phyloP scores from a whole-genome alignment of 2,113 vertebrate genomes.

The Petrocephalus zakoni region DNA sequence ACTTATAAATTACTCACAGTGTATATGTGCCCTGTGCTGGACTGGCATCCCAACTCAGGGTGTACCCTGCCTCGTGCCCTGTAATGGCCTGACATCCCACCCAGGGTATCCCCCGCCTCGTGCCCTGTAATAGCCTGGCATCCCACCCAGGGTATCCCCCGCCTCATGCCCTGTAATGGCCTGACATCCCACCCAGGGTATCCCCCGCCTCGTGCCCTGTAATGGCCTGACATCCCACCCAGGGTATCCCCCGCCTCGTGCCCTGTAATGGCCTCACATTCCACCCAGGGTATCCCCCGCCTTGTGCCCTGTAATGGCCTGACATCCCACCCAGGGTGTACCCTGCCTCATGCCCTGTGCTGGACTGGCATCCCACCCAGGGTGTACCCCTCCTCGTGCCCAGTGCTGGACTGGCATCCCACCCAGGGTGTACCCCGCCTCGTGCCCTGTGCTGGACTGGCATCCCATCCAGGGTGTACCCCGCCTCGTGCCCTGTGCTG shows the following conservation, averaged over 20 bases:
- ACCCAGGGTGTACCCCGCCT: not conserved
- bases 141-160: not conserved
- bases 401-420: not conserved
- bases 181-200: not conserved
- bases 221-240: not conserved
- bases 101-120: not conserved
- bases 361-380: not conserved
- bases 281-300: not conserved
- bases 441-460: not conserved
- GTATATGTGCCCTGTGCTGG: not conserved
- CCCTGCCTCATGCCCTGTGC: not conserved
- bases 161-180: not conserved
- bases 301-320: not conserved
- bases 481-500: not conserved
- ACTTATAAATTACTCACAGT: not conserved
- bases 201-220: not conserved
- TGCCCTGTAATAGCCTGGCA: not conserved
- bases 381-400: not conserved
- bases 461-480: not conserved
- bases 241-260: not conserved
- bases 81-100: not conserved
- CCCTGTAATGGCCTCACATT: not conserved
- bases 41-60: not conserved
- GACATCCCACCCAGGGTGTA: not conserved
- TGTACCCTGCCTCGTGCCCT: not conserved